Base-by-base conservation (phyloP, 2,113 vertebrate genomes). In the Stictonetta naevosa region DNA sequence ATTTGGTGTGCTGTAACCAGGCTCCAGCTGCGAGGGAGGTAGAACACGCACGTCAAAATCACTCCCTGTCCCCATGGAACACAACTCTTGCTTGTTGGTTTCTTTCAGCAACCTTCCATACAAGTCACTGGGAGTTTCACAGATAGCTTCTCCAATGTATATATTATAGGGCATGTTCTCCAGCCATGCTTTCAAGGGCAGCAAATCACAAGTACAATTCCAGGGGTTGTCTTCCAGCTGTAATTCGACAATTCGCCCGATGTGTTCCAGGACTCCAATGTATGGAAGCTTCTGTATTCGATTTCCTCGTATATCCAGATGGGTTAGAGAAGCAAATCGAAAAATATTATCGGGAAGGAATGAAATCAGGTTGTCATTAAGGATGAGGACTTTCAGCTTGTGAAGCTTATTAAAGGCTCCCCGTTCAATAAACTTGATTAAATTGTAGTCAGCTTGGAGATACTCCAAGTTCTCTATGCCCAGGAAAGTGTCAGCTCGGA, bases 81-180 rank as follows among this genome's bases (percentile, higher is more conserved):
- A 99, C 77, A 99, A 97, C 96, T 99, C 99, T 97, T 99, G 99
- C 77, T 99, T 99, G 95, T 99, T 99, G 83, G 99, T 99, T 96
- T 99, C 99, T 85, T 99, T 99, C 91, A 99, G 97, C 53, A 99
- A 98, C 91, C 99, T 98, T 69, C 99, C 99, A 2, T 99, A 99
- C 94, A 99, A 96, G 96, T 99, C 99, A 83, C 98, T 99, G 34
- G 99, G 99, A 1, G 99, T 99, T 96, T 99, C 99, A 62, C 99
- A 99, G 94, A 99, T 99, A 64, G 99, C 99, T 96, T 99, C 99
- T 8, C 99, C 99, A 31, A 99, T 99, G 95, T 99, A 99, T 97
- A 99, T 99, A 85, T 99, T 99, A 88, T 99, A 99, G 92, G 99
- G 99, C 99, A 99, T 99, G 94, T 99, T 99, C 98, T 99, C 99